phyloP scores from a whole-genome alignment of 2,113 vertebrate species.

The Holacanthus passer region DNA sequence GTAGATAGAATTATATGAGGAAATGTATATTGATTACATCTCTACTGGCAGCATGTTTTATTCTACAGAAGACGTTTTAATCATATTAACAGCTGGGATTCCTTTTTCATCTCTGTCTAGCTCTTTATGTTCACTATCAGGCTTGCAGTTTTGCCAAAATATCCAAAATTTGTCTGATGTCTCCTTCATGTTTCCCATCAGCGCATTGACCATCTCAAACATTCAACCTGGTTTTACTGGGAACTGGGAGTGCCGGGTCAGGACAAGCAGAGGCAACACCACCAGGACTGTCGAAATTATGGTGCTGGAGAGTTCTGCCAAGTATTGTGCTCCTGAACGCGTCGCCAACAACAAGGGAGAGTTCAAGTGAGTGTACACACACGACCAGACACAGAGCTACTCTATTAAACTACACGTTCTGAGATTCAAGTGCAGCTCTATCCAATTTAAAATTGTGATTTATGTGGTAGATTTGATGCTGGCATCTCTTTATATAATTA shows the following conservation, averaged over 20 bases:
- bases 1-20: too few relatives aligned
- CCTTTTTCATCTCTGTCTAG: background rate
- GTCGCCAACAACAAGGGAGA: slow-evolving; percentile 97
- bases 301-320: slow-evolving; percentile 94
- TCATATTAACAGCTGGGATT: background rate
- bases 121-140: background rate
- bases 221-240: slow-evolving; percentile 97
- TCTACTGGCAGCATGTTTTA: too few relatives aligned
- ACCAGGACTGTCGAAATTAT: slow-evolving; percentile 94
- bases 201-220: slow-evolving; percentile 95
- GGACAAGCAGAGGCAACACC: slow-evolving; percentile 95
- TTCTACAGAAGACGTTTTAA: too few relatives aligned
- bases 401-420: background rate
- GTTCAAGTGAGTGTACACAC: slow-evolving; percentile 89
- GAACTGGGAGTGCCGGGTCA: slow-evolving; percentile 95
- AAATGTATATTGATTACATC: too few relatives aligned
- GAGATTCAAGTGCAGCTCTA: background rate
- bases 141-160: background rate
- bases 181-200: slow-evolving; percentile 62
- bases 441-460: background rate
- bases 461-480: background rate
- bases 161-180: background rate
- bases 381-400: background rate
- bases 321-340: slow-evolving; percentile 93
- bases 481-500: background rate